Conservation (phyloP, 1,140 invertebrate species). For the Radopholus similis region DNA sequence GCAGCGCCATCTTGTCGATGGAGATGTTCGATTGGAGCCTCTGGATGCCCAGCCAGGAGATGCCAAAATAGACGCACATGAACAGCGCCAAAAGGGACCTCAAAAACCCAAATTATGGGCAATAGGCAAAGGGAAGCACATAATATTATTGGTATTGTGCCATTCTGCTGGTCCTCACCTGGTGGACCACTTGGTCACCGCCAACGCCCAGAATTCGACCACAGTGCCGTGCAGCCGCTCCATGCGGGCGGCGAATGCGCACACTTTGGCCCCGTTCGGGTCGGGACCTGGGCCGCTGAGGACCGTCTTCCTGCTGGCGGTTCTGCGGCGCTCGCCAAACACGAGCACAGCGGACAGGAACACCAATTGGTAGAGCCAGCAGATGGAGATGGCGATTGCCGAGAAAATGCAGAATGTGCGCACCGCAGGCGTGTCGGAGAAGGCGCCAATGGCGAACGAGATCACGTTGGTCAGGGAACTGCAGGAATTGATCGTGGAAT, state of each 20-base stretch:
- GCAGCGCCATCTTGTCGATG: constrained; percentile 55
- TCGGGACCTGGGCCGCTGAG: too few species aligned
- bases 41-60: constrained; percentile 51
- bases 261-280: not conserved
- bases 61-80: constrained; percentile 50
- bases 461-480: constrained; percentile 82
- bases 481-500: constrained; percentile 13
- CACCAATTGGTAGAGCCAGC: constrained; percentile 77
- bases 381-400: constrained; percentile 83
- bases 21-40: constrained; percentile 53
- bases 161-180: constrained; percentile 11
- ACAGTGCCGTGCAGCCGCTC: constrained; percentile 31
- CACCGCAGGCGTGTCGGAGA: constrained; percentile 80
- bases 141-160: not conserved
- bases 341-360: constrained; percentile 81
- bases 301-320: not conserved
- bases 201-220: constrained; percentile 40
- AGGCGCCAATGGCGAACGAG: constrained; percentile 90
- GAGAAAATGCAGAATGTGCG: constrained; percentile 81
- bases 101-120: not conserved
- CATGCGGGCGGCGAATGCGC: not conserved
- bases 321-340: constrained; percentile 68
- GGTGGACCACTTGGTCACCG: constrained; percentile 43
- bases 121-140: not conserved
- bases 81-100: constrained; percentile 31